Base-by-base conservation (phyloP, 2,113 vertebrate species). In the Syngnathus floridae region DNA sequence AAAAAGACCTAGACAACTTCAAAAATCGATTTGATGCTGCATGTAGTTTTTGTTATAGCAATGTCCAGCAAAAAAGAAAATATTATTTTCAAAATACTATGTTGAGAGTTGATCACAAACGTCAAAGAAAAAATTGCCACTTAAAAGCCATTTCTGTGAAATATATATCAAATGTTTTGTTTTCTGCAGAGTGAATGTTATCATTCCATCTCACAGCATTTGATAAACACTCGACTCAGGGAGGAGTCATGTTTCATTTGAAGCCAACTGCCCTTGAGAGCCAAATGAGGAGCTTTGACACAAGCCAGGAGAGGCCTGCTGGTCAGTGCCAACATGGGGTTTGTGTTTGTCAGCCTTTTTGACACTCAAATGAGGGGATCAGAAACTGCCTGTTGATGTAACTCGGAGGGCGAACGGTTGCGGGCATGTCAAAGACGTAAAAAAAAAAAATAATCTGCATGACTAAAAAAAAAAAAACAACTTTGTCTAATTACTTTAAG, bases 171-270 rank as follows among this genome's bases (percentile, higher is more conserved):
- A 51, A 67, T 68, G 41, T 4, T n/a, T n/a, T 38, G 38, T 45
- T 35, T 55, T 64, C 41, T 37, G 19, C 21, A 1, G 6, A 41
- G 17, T 46, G 41, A 19, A 49, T 64, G 17, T 71, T 70, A 67
- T 73, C 63, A 57, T 37, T 46, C 14, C 43, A 74, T 61, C 65
- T 71, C 21, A 22, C 16, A 70, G 14, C 59, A 73, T 73, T 73
- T 69, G 46, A 59, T 62, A 71, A 64, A 75, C 26, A 66, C 64
- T 49, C 2, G 3, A 26, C 57, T 52, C 21, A 67, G 36, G 61
- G 43, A 58, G 67, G 70, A 66, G 43, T 80, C 64, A 26, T 36
- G 64, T 76, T 82, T 69, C 64, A 67, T 68, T 57, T 69, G 59
- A 52, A 58, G 55, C 36, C 36, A 37, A 41, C 57, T 46, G 35